Evolutionary conservation across 2,113 vertebrate genomes (phyloP), one percentile per base, ranked within the genome.

Genomic region (Ptyas mucosa): DNA sequence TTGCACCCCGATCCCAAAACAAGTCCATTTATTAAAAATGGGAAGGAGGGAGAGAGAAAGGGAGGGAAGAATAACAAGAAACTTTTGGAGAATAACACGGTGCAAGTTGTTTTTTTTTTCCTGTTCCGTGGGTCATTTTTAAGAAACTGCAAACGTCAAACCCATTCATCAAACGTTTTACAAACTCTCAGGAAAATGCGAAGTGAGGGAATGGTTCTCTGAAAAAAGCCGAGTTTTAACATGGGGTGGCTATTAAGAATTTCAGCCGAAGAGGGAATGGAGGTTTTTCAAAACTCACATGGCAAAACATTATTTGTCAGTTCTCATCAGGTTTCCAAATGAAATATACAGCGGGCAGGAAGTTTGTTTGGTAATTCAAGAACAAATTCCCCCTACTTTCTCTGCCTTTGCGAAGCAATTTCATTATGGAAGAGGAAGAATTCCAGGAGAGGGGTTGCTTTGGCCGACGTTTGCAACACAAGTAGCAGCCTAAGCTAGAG

Each of bases 281-380:
- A 20, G 69, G 90, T 93, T 93, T 43, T 64, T 87, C 34, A 91
- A 89, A 85, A 92, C 26, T 95, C 10, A 12, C 39, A 0, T 1
- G 0, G 91, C 90, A 96, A 96, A 95, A 92, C 91, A 43, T 90
- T 34, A 92, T 93, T 96, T 95, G 91, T 92, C 69, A 94, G 6
- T 91, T 95, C 94, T 94, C 92, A 86, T 90, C 51, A 85, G 34
- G 21, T 91, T 6, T 94, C 95, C 96, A 95, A 87, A 52, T 93
- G 91, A 94, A 94, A 93, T 93, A 94, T 90, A 61, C 26, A 75
- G 90, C 81, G 88, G 92, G 85, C 3, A 15, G 4, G 58, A 87
- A 57, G 24, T 26, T 93, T 90, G 52, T 91, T 95, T 95, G 91
- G 34, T 93, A 93, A 94, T 93, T 93, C 26, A 61, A 91, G 54